Conservation (phyloP, 2,797 vertebrate species). For the Eurystomus glaucurus region DNA sequence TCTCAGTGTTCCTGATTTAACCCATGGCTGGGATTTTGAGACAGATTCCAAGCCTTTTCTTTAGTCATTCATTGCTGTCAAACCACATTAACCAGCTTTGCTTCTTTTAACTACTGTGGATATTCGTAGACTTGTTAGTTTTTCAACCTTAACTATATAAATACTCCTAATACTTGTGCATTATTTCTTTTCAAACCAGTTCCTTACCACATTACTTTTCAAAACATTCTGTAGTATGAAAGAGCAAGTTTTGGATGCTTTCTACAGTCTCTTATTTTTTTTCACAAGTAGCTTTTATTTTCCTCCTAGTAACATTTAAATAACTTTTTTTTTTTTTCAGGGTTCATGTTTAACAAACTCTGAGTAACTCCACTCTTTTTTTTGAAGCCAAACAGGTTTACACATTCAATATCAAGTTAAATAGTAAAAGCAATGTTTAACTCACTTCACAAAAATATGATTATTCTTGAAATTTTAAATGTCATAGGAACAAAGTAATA, state of each 20-base stretch:
- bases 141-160: not conserved
- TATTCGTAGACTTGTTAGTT: not conserved
- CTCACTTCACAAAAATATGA: not conserved
- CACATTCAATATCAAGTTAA: not conserved
- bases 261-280: not conserved
- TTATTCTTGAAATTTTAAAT: not conserved
- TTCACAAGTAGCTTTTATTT: not conserved
- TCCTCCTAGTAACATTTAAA: not conserved
- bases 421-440: accelerated
- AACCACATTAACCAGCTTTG: not conserved
- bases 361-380: not conserved
- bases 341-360: not conserved
- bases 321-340: not conserved
- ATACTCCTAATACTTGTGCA: not conserved
- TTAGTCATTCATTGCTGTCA: not conserved
- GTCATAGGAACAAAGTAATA: not conserved
- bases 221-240: not conserved
- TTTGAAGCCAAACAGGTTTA: not conserved
- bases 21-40: accelerated
- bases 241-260: not conserved
- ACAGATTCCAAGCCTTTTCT: not conserved
- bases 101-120: not conserved
- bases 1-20: not conserved
- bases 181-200: not conserved
- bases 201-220: accelerated